These are phyloP conservation scores for Lophius americanus DNA, from an alignment of 2,797 vertebrate species.

Conservation along the genomic window DNA sequence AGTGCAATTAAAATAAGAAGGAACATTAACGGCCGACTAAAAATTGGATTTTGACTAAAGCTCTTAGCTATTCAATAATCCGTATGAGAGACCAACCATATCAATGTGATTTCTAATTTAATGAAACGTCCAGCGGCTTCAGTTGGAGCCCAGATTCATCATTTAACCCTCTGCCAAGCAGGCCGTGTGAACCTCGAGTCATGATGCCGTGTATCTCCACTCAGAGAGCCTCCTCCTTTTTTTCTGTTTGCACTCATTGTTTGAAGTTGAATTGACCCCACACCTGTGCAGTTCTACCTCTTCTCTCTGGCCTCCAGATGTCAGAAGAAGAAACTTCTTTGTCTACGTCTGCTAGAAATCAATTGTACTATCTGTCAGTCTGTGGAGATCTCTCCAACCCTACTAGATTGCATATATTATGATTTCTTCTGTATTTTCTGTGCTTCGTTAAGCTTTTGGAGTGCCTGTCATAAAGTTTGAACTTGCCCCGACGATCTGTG, in stretches of 20 bases:
- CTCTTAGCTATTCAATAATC: constrained; percentile 28
- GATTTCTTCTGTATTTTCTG: no score
- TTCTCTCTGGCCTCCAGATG: constrained; percentile 39
- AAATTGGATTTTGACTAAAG: constrained; percentile 34
- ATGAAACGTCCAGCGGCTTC: constrained; percentile 8
- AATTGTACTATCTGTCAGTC: constrained; percentile 12
- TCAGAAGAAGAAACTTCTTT: constrained; percentile 42
- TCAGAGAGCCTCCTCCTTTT: constrained; percentile 23
- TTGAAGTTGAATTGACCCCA: constrained; percentile 35
- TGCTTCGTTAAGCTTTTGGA: no score
- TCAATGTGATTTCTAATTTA: constrained; percentile 22
- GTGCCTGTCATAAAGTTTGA: no score
- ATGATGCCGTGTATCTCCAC: constrained; percentile 6
- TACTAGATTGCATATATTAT: no score
- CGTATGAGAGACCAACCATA: constrained; percentile 19
- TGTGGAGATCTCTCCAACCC: background rate
- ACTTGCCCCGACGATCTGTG: no score
- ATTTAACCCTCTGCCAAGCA: constrained; percentile 8
- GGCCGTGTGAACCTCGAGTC: background rate
- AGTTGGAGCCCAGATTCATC: background rate
- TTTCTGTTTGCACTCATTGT: constrained; percentile 33
- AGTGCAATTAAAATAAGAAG: constrained; percentile 36
- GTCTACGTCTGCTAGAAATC: constrained; percentile 23
- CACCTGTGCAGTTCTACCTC: constrained; percentile 12
- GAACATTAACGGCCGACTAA: constrained; percentile 24